Percentiles rank a stretch among this genome's conserved stretches.
Evolutionary conservation across 2,888 invertebrate genomes (phyloP).

Genomic region (Macrophya annulata): DNA sequence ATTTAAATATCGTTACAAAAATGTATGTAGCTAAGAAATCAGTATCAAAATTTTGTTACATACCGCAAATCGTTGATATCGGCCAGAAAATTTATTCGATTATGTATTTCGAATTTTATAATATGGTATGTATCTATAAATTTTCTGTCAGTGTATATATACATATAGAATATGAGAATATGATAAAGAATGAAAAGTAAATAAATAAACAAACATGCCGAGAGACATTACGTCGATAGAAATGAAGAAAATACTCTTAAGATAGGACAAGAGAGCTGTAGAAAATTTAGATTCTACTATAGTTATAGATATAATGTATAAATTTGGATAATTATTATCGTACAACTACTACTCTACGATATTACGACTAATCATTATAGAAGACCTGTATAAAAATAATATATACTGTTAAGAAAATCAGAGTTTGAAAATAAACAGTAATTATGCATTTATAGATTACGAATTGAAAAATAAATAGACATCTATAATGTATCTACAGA

Average conservation of each 20-base stretch:
- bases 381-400: slow-evolving; percentile 8
- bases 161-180: background rate
- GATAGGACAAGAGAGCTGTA: background rate
- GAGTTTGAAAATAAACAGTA: slow-evolving; percentile 4
- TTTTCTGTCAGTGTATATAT: background rate
- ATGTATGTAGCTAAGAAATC: background rate
- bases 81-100: slow-evolving; percentile 14
- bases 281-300: background rate
- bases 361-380: slow-evolving; percentile 3
- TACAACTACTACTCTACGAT: slow-evolving; percentile 13
- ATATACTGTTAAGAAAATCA: slow-evolving; percentile 4
- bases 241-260: background rate
- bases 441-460: background rate
- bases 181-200: background rate
- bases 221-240: slow-evolving; percentile 7
- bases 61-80: slow-evolving; percentile 52
- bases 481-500: background rate
- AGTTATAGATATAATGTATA: background rate
- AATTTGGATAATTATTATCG: background rate
- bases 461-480: background rate
- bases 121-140: background rate
- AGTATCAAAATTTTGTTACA: slow-evolving; percentile 45
- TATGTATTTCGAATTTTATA: background rate
- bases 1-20: background rate
- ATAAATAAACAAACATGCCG: background rate